These are phyloP conservation scores for Drosophila virilis DNA, from an alignment of 1,140 invertebrate species.

Conservation along the genomic window DNA sequence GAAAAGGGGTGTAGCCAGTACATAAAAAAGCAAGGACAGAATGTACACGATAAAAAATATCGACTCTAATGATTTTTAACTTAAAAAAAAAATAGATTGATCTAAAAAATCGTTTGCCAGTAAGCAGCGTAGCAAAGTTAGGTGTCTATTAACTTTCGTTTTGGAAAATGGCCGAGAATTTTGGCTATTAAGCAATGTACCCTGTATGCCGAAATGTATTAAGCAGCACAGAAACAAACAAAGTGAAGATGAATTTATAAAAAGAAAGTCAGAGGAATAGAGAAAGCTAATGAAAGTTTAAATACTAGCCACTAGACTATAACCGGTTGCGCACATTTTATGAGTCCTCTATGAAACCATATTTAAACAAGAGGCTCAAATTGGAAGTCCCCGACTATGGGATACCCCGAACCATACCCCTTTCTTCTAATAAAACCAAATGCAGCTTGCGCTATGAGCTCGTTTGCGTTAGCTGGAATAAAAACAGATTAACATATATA, in stretches of 20 bases:
- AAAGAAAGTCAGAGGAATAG: neutral
- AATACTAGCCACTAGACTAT: neutral
- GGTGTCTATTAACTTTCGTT: neutral
- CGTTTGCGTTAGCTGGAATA: too few relatives aligned
- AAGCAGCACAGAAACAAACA: slow-evolving; percentile 21
- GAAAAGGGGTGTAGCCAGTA: slow-evolving; percentile 4
- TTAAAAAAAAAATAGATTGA: neutral
- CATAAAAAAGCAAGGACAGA: neutral
- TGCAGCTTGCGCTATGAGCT: too few relatives aligned
- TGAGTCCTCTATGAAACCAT: neutral
- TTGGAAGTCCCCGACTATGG: too few relatives aligned
- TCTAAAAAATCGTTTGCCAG: neutral
- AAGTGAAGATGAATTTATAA: neutral
- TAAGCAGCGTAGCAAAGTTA: neutral
- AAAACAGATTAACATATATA: too few relatives aligned
- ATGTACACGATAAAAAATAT: slow-evolving; percentile 9
- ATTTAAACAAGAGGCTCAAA: neutral
- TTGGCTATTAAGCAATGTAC: slow-evolving; percentile 18
- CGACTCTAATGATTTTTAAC: slow-evolving; percentile 7
- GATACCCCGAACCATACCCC: too few relatives aligned
- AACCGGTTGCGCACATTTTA: neutral
- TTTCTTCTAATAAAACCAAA: too few relatives aligned
- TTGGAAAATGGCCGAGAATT: neutral
- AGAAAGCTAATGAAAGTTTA: neutral
- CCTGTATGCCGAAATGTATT: slow-evolving; percentile 1